Base-by-base conservation (phyloP, 2,888 invertebrate genomes). In the Ectemnius continuus region DNA sequence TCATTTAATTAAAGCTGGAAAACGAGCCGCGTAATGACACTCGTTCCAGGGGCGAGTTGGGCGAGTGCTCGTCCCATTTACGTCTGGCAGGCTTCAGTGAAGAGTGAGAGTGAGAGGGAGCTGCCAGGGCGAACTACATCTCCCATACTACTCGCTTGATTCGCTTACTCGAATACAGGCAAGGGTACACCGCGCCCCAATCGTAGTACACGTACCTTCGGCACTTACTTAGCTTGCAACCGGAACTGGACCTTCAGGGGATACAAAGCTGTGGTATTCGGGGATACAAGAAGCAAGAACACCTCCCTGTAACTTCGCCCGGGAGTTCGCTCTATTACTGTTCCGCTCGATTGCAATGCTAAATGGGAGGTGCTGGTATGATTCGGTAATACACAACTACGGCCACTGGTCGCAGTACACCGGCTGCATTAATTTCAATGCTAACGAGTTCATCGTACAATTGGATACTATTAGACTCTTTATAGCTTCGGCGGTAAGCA, bases 1-100 rank as follows among this genome's bases (percentile, higher is more conserved):
- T 79, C 73, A 76, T 81, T 83, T 84, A 80, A 84, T 84, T 84
- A 78, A 79, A 78, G 62, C 73, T 72, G 74, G 76, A 81, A 78
- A 84, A 84, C 76, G 83, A 80, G 73, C 75, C 73, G 73, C 81
- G 69, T 81, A 84, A 84, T 76, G 81, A 79, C 76, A 78, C 80
- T 81, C 74, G 73, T 73, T 66, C 62, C 65, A 62, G 47, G 20
- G 58, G 73, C 67, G 69, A 57, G 57, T 68, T 52, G 56, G 52
- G 52, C 67, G 67, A 66, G 62, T 62, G 58, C 46, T 75, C 74
- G 73, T 67, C 69, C 65, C 70, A 47, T 65, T 79, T 73, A 66
- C 67, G 63, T 66, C 69, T 70, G 28, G 65, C 56, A 56, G 70
- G 76, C 56, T 60, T 16, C 20, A 58, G 23, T 60, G 36, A 20